phyloP scores from a whole-genome alignment of 2,888 invertebrate species.

The Adelphocoris suturalis region DNA sequence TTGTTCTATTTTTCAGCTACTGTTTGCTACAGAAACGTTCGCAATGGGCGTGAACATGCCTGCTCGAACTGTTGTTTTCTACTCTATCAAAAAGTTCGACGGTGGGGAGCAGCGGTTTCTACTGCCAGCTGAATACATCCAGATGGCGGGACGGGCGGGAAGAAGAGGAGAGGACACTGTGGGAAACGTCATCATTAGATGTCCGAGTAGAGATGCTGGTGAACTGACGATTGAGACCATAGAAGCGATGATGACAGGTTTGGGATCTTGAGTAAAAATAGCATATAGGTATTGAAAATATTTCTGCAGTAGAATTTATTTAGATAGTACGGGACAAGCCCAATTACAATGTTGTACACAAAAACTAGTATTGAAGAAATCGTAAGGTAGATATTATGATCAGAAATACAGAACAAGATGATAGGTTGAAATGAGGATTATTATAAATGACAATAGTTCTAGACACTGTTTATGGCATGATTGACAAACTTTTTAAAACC shows the following conservation, averaged over 20 bases:
- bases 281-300: too few relatives aligned
- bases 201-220: conserved; percentile 78
- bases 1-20: conserved; percentile 78
- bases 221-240: conserved; percentile 87
- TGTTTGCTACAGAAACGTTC: conserved; percentile 99
- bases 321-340: too few relatives aligned
- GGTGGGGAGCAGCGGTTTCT: conserved; percentile 88
- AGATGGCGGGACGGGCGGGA: conserved; percentile 99
- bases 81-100: conserved; percentile 94
- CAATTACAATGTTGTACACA: too few relatives aligned
- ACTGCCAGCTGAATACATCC: conserved; percentile 96
- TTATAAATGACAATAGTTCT: too few relatives aligned
- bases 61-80: conserved; percentile 97
- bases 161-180: conserved; percentile 94
- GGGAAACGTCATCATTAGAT: conserved; percentile 95
- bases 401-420: too few relatives aligned
- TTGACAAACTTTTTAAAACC: too few relatives aligned
- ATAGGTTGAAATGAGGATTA: too few relatives aligned
- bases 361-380: too few relatives aligned
- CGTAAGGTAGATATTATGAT: too few relatives aligned
- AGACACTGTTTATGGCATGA: too few relatives aligned
- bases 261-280: conserved; percentile 70
- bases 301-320: too few relatives aligned
- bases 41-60: conserved; percentile 99
- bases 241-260: conserved; percentile 90